Percentiles rank a stretch among this genome's conserved stretches.
phyloP scores from a whole-genome alignment of 2,888 invertebrate species.

The Thecophora atra region DNA sequence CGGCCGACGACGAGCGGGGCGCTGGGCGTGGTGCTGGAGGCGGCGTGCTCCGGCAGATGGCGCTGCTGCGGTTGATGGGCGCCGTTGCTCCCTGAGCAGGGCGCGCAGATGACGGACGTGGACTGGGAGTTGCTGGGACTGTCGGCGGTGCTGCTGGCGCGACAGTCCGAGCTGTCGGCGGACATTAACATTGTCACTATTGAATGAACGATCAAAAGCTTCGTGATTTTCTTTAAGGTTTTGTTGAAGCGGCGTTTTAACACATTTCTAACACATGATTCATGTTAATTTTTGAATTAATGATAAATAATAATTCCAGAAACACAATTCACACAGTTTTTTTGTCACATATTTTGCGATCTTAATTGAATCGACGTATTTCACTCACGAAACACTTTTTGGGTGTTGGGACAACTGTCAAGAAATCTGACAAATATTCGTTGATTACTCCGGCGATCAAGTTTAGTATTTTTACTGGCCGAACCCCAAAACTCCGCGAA shows the following conservation, averaged over 20 bases:
- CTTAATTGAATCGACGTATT: too few relatives aligned
- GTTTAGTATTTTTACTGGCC: too few relatives aligned
- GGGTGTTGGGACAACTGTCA: too few relatives aligned
- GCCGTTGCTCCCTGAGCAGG: background rate
- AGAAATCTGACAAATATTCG: too few relatives aligned
- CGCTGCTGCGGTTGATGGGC: slow-evolving; percentile 24
- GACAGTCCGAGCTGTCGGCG: slow-evolving; percentile 66
- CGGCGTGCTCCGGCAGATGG: slow-evolving; percentile 31
- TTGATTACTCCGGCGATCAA: too few relatives aligned
- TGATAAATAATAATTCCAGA: background rate
- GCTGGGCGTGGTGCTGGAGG: slow-evolving; percentile 51
- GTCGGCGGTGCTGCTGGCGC: slow-evolving; percentile 55
- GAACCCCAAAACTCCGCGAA: too few relatives aligned
- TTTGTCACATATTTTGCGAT: too few relatives aligned
- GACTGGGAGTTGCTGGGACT: slow-evolving; percentile 27
- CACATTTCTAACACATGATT: background rate
- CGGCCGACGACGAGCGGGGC: slow-evolving; percentile 54
- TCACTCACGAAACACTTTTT: too few relatives aligned
- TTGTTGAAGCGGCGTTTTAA: background rate
- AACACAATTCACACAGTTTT: too few relatives aligned
- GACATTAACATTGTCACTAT: slow-evolving; percentile 65
- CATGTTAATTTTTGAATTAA: background rate
- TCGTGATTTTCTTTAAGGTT: background rate
- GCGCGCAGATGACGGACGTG: slow-evolving; percentile 30
- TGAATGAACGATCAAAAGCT: slow-evolving; percentile 12